Conservation (phyloP, 2,888 invertebrate species). For the Ptychoptera albimana region DNA sequence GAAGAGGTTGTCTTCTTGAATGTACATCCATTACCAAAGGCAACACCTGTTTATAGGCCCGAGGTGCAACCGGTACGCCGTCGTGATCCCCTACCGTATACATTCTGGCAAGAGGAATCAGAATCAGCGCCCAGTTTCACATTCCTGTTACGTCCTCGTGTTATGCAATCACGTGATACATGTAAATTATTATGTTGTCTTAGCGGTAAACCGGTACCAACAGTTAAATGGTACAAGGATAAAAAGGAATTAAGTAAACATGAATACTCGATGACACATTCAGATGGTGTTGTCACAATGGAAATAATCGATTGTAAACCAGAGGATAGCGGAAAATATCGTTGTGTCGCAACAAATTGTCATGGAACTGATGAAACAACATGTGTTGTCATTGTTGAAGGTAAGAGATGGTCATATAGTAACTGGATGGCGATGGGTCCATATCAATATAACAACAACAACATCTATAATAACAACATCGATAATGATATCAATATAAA, state of each 20-base stretch:
- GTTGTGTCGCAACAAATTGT: slow-evolving; percentile 81
- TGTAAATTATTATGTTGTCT: slow-evolving; percentile 97
- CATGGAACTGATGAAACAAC: slow-evolving; percentile 92
- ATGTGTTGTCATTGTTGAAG: slow-evolving; percentile 92
- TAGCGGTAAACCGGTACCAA: slow-evolving; percentile 86
- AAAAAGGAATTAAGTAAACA: slow-evolving; percentile 77
- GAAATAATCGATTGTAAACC: slow-evolving; percentile 92
- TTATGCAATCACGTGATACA: slow-evolving; percentile 90
- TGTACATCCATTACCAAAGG: slow-evolving; percentile 56
- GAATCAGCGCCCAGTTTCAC: slow-evolving; percentile 93
- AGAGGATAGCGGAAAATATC: slow-evolving; percentile 92
- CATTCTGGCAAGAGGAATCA: slow-evolving; percentile 83
- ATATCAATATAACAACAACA: neutral
- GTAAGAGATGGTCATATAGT: slow-evolving; percentile 30
- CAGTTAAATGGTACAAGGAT: slow-evolving; percentile 87
- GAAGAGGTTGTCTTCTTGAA: slow-evolving; percentile 95
- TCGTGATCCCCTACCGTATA: slow-evolving; percentile 69
- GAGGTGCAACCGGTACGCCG: slow-evolving; percentile 57
- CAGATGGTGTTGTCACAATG: slow-evolving; percentile 92
- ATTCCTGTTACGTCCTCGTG: slow-evolving; percentile 94
- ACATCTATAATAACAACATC: too few relatives aligned
- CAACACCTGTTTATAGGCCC: slow-evolving; percentile 35
- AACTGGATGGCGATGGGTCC: neutral
- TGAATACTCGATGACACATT: slow-evolving; percentile 78
- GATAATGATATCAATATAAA: neutral